Evolutionary conservation across 2,113 vertebrate genomes (phyloP).

Genomic region (Gasterosteus nipponicus): DNA sequence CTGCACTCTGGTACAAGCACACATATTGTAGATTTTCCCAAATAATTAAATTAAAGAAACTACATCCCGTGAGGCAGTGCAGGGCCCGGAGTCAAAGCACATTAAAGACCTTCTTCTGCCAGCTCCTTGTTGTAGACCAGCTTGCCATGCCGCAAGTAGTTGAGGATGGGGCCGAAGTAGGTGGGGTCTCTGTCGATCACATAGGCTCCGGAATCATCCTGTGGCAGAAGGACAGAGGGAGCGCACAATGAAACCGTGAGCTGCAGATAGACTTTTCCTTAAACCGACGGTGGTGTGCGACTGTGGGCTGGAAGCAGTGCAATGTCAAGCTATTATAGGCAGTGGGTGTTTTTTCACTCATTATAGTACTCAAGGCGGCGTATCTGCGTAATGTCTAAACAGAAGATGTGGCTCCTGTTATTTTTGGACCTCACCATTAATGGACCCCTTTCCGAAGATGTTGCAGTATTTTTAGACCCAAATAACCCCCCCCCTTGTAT

Average conservation of each 20-base stretch:
- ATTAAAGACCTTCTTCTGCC: slow-evolving; percentile 90
- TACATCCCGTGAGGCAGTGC: neutral
- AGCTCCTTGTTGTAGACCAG: slow-evolving; percentile 98
- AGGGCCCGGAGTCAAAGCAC: neutral
- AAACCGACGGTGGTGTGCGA: neutral
- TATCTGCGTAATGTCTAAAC: neutral
- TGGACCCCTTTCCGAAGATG: neutral
- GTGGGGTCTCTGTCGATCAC: slow-evolving; percentile 98
- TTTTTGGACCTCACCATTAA: slow-evolving; percentile 4
- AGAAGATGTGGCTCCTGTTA: neutral
- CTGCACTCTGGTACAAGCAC: neutral
- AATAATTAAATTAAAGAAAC: neutral
- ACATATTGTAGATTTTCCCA: neutral
- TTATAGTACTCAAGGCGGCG: neutral
- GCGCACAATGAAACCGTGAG: neutral
- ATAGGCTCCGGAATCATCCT: slow-evolving; percentile 98
- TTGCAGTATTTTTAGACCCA: slow-evolving; percentile 34
- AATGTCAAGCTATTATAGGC: neutral
- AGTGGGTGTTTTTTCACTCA: neutral
- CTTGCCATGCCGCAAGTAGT: slow-evolving; percentile 96
- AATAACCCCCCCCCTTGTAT: slow-evolving; percentile 9
- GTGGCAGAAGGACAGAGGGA: slow-evolving; percentile 20
- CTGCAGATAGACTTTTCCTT: neutral
- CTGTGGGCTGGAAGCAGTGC: no score
- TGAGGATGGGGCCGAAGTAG: slow-evolving; percentile 98